phyloP scores from a whole-genome alignment of 2,888 invertebrate species.

The Parnassius mnemosyne region DNA sequence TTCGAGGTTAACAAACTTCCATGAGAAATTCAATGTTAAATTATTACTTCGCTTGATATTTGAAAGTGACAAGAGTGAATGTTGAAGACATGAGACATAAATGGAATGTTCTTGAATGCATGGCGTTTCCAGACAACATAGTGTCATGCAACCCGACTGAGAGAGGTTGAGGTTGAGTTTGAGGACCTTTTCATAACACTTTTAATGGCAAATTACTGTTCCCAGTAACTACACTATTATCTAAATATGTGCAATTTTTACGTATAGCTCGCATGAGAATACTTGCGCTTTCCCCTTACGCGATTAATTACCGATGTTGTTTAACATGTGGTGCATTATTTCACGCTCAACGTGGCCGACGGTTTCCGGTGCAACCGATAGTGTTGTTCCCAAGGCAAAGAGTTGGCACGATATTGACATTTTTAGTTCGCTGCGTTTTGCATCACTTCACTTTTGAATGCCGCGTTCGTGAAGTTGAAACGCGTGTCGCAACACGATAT shows the following conservation, averaged over 20 bases:
- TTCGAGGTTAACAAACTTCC: conserved; percentile 46
- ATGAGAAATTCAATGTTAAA: conserved; percentile 31
- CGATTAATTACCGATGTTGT: conserved; percentile 69
- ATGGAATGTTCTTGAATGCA: conserved; percentile 34
- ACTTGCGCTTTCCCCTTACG: conserved; percentile 70
- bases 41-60: conserved; percentile 7
- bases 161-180: conserved; percentile 38
- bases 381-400: conserved; percentile 53
- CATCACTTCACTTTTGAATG: conserved; percentile 58
- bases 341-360: conserved; percentile 55
- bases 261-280: conserved; percentile 63
- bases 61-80: conserved; percentile 4
- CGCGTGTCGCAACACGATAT: conserved; percentile 49
- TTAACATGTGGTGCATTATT: conserved; percentile 73
- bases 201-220: conserved; percentile 35
- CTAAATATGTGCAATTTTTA: conserved; percentile 45
- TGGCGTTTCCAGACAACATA: conserved; percentile 33
- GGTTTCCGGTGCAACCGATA: conserved; percentile 55
- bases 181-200: conserved; percentile 28
- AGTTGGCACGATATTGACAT: conserved; percentile 72
- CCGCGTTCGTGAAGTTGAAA: conserved; percentile 40
- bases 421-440: conserved; percentile 61
- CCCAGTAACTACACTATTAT: conserved; percentile 39
- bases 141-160: conserved; percentile 39
- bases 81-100: conserved; percentile 1